Evolutionary conservation across 2,113 vertebrate genomes (phyloP), one percentile per base, ranked within the genome.

Genomic region (Upupa epops): DNA sequence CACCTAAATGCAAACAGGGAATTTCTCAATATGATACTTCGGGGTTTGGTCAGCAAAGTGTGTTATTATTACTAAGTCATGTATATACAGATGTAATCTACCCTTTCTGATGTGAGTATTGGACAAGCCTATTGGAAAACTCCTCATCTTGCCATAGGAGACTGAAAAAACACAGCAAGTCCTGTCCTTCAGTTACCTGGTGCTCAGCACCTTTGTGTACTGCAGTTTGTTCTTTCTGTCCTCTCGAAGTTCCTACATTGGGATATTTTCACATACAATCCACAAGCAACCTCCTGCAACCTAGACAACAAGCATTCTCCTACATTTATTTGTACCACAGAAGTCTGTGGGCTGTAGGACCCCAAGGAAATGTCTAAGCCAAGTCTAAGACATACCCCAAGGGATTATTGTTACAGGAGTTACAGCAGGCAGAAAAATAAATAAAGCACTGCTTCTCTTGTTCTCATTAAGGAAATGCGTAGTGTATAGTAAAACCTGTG

Each of bases 341-440:
- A 40, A 45, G 25, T 20, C 28, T 18, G 66, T 1, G 40, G 88
- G 65, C 72, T 71, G 37, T 12, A 79, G 86, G 80, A 82, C 91
- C 72, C 89, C 1, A 3, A 95, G 90, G 80, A 96, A 91, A 83
- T 17, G 31, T 49, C 73, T 69, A 73, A 73, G 69, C 71, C 63
- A 85, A 92, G 77, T 72, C 70, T 51, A 74, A 71, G 58, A 91
- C 60, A 58, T 60, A 72, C n/a, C 89, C 77, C 88, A 69, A 73
- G 84, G 91, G 80, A 80, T 70, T 90, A 69, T 46, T 61, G 89
- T 89, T 84, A n/a, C n/a, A n/a, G n/a, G n/a, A n/a, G 31, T 88
- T 68, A 63, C 16, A 92, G 86, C 82, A 90, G 89, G 88, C 24
- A 64, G 52, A 70, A 90, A 75, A 36, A 84, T 82, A 96, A 94